These are phyloP conservation scores for Notospermus geniculatus DNA, from an alignment of 1,140 invertebrate genomes.

Conservation along the genomic window DNA sequence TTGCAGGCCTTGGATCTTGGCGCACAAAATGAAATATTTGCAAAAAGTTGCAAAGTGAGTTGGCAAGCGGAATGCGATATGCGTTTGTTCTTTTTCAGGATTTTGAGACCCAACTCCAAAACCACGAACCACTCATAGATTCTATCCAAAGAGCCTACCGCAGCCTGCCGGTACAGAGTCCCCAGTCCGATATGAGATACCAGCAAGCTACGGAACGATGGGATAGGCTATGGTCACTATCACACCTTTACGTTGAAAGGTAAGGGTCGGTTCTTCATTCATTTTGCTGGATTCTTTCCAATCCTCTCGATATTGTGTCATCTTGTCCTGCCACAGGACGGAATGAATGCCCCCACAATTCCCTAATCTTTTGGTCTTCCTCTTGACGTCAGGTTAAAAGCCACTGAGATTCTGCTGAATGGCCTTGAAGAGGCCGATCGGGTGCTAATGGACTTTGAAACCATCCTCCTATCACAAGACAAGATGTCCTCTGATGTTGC, in stretches of 20 bases:
- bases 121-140: constrained; percentile 76
- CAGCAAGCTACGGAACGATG: constrained; percentile 86
- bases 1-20: too few species aligned
- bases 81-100: constrained; percentile 35
- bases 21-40: background rate
- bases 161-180: constrained; percentile 72
- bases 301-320: too few species aligned
- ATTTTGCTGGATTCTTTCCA: constrained; percentile 1
- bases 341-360: background rate
- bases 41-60: background rate
- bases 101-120: constrained; percentile 58
- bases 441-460: constrained; percentile 86
- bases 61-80: background rate
- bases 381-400: constrained; percentile 73
- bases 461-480: constrained; percentile 80
- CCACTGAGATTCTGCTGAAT: constrained; percentile 82
- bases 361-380: constrained; percentile 11
- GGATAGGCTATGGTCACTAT: constrained; percentile 84
- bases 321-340: background rate
- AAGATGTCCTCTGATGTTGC: constrained; percentile 81
- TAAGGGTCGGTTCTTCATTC: too few species aligned
- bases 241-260: constrained; percentile 82
- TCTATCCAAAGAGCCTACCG: constrained; percentile 79
- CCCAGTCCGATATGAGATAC: constrained; percentile 82
- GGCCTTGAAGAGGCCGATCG: constrained; percentile 85